These are phyloP conservation scores for Lottia scabra DNA, from an alignment of 2,888 invertebrate species.

Conservation along the genomic window DNA sequence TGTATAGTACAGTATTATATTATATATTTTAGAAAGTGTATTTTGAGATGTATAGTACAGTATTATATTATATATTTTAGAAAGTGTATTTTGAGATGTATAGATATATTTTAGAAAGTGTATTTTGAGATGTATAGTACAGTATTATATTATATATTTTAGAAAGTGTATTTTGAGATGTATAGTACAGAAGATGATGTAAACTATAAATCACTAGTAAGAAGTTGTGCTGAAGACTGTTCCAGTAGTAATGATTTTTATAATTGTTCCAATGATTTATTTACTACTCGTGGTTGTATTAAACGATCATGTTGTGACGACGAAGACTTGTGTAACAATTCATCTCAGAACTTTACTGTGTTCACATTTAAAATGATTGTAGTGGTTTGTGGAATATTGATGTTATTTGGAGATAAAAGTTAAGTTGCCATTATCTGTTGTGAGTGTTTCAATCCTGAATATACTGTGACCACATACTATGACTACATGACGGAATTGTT, in stretches of 20 bases:
- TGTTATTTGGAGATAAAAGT: too few relatives aligned
- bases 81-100: background rate
- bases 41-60: too few relatives aligned
- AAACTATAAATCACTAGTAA: constrained; percentile 43
- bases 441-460: too few relatives aligned
- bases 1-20: too few relatives aligned
- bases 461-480: too few relatives aligned
- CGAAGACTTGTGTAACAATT: constrained; percentile 49
- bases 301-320: constrained; percentile 48
- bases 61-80: too few relatives aligned
- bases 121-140: constrained; percentile 48
- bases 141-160: constrained; percentile 30
- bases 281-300: constrained; percentile 49
- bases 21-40: too few relatives aligned
- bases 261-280: constrained; percentile 45
- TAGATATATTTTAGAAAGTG: constrained; percentile 48
- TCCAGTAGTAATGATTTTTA: constrained; percentile 44
- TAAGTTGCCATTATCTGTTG: too few relatives aligned
- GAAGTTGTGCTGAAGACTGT: constrained; percentile 53
- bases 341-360: background rate
- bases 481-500: too few relatives aligned
- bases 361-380: too few relatives aligned
- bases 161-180: constrained; percentile 57
- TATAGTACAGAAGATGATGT: constrained; percentile 37
- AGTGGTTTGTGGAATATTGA: too few relatives aligned